Percentiles rank a stretch among this genome's conserved stretches.
Evolutionary conservation across 1,140 invertebrate genomes (phyloP).

Genomic region (Polypedilum pembai): DNA sequence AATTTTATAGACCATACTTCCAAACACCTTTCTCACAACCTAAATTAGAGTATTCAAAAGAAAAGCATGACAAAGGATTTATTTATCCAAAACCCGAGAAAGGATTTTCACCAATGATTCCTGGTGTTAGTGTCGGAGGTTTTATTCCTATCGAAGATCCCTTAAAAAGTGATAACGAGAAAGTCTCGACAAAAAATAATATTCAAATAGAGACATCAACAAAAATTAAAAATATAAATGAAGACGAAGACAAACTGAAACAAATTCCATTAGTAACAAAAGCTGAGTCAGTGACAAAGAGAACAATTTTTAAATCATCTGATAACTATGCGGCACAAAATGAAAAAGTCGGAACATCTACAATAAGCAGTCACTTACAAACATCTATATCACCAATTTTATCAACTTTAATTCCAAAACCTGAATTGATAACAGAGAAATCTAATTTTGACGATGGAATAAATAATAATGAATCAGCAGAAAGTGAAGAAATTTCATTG

Average conservation of each 20-base stretch:
- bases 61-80: neutral
- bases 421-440: neutral
- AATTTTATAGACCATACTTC: conserved; percentile 36
- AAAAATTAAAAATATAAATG: neutral
- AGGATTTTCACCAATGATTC: conserved; percentile 64
- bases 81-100: conserved; percentile 43
- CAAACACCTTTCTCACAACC: conserved; percentile 49
- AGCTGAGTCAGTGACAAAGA: neutral
- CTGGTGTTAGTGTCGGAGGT: conserved; percentile 53
- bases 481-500: neutral
- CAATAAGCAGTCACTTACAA: neutral
- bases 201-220: neutral
- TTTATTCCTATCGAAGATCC: conserved; percentile 61
- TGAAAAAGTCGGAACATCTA: neutral
- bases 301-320: neutral
- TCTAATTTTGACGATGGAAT: neutral
- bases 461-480: neutral
- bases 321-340: neutral
- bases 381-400: conserved; percentile 1
- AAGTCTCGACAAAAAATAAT: neutral
- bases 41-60: conserved; percentile 47
- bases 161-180: conserved; percentile 33
- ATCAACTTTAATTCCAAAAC: neutral
- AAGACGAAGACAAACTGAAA: neutral
- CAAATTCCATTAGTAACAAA: neutral